Conservation (phyloP, 2,888 invertebrate species). For the Plemyria rubiginata region DNA sequence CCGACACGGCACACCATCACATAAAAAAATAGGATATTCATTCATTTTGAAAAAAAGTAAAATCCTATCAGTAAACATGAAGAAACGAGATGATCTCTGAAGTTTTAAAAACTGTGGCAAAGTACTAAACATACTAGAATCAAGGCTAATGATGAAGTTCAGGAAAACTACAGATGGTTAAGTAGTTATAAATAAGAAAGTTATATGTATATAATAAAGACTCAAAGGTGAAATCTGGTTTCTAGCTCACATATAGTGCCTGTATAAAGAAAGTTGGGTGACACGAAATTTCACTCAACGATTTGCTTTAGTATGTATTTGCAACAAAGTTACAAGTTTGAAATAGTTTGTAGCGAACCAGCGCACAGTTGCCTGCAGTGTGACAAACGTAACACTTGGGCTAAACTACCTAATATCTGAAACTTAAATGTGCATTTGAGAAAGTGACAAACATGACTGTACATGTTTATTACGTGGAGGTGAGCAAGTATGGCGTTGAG, state of each 20-base stretch:
- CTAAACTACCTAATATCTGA: conserved; percentile 1
- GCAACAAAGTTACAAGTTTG: not conserved
- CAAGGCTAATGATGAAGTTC: conserved; percentile 15
- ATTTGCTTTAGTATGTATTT: not conserved
- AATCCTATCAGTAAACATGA: no score
- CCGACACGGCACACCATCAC: no score
- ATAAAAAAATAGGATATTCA: no score
- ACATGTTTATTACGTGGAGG: conserved; percentile 15
- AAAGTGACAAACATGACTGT: conserved; percentile 26
- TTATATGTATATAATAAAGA: no score
- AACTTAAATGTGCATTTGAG: conserved; percentile 12
- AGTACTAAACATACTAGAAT: not conserved
- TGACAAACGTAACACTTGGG: not conserved
- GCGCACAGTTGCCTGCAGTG: not conserved
- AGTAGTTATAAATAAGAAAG: not conserved
- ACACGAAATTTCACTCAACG: not conserved
- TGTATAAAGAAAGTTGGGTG: not conserved
- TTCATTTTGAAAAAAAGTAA: no score
- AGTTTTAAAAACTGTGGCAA: not conserved
- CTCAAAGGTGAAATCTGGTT: conserved; percentile 11
- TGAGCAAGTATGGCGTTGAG: conserved; percentile 26
- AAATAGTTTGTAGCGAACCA: not conserved
- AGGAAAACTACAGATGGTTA: not conserved
- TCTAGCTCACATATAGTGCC: not conserved
- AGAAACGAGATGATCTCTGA: not conserved